Conservation (phyloP, 2,888 invertebrate genomes). For the Dastarcus helophoroides region DNA sequence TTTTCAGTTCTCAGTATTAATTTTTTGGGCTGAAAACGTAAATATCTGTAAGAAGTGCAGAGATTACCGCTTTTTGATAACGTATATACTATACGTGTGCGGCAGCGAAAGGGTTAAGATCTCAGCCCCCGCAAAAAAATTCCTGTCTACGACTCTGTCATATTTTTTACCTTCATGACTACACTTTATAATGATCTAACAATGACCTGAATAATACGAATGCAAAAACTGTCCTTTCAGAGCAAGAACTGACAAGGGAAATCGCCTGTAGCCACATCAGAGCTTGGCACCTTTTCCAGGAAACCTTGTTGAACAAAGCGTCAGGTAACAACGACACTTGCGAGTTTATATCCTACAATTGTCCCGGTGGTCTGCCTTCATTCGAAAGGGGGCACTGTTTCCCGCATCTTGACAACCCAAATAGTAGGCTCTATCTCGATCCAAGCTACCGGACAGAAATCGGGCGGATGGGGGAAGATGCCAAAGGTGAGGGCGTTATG, state of each 20-base stretch:
- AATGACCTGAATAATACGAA: too few relatives aligned
- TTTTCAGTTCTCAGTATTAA: too few relatives aligned
- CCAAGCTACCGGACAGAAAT: conserved; percentile 24
- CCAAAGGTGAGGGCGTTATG: conserved; percentile 40
- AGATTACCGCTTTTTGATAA: too few relatives aligned
- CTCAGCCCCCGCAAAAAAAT: too few relatives aligned
- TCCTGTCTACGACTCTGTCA: too few relatives aligned
- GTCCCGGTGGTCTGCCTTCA: conserved; percentile 39
- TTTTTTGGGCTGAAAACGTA: too few relatives aligned
- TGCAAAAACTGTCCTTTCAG: too few relatives aligned
- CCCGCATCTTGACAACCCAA: conserved; percentile 31
- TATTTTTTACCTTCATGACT: too few relatives aligned
- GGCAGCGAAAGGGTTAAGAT: too few relatives aligned
- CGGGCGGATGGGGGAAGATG: conserved; percentile 33
- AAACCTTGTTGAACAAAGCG: conserved; percentile 36
- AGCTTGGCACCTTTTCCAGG: conserved; percentile 43
- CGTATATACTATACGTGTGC: too few relatives aligned
- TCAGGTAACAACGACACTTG: conserved; percentile 28
- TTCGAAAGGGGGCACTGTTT: conserved; percentile 45
- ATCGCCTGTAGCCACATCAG: conserved; percentile 48
- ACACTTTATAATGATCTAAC: too few relatives aligned
- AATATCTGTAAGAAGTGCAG: too few relatives aligned
- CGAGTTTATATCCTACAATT: conserved; percentile 43
- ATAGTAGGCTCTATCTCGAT: conserved; percentile 25
- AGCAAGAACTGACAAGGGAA: conserved; percentile 27